Conservation (phyloP, 2,113 vertebrate species). For the Neotragus moschatus region DNA sequence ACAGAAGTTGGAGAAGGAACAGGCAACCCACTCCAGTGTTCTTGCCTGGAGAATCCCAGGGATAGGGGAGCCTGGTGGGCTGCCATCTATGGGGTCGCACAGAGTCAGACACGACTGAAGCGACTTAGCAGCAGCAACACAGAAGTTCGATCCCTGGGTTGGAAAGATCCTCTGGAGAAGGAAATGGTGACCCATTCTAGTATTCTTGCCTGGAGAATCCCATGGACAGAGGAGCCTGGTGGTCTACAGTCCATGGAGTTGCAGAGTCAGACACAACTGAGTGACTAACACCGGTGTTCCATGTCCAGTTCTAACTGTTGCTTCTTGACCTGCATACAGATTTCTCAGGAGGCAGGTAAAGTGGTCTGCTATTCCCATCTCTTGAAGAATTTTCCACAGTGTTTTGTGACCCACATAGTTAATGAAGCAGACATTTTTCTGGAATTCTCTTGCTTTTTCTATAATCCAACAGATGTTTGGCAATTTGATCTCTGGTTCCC, state of each 20-base stretch:
- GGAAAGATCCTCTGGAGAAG: neutral
- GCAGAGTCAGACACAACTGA: neutral
- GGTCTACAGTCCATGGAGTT: neutral
- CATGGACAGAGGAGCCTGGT: neutral
- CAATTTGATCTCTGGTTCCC: neutral
- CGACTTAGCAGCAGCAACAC: neutral
- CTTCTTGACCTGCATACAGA: neutral
- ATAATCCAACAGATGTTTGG: neutral
- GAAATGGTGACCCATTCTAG: neutral
- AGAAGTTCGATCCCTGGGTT: neutral
- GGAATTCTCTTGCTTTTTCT: neutral
- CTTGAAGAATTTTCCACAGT: neutral
- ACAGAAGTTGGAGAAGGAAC: neutral
- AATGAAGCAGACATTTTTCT: neutral
- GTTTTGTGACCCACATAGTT: neutral
- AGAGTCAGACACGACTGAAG: neutral
- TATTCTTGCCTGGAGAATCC: neutral
- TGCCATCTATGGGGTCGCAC: neutral
- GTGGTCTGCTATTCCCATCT: neutral
- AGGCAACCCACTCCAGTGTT: neutral
- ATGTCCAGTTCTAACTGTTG: neutral
- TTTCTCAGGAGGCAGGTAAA: neutral
- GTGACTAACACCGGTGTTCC: neutral
- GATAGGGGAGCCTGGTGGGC: neutral
- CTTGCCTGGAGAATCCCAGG: neutral